Percentiles rank a stretch among this genome's conserved stretches.
These are phyloP conservation scores for Antechinus stuartii DNA, from an alignment of 2,113 vertebrate genomes.

Conservation along the genomic window DNA sequence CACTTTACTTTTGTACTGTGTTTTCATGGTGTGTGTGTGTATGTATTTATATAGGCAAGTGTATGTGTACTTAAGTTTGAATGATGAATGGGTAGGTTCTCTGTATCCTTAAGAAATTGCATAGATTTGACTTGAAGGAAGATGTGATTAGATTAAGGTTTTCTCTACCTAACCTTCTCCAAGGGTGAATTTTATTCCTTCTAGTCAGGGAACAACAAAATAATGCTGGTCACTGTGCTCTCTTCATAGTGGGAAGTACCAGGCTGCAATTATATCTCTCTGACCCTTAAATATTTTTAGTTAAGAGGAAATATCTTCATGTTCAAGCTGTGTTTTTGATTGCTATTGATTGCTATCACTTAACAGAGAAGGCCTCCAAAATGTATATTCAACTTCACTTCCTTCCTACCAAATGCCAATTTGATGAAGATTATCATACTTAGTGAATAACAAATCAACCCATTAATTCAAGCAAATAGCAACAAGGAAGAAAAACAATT, in stretches of 20 bases:
- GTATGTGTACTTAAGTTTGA: too few species aligned
- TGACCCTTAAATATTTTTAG: neutral
- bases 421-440: neutral
- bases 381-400: neutral
- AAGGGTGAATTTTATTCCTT: neutral
- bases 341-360: neutral
- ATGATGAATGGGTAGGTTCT: too few species aligned
- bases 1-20: too few species aligned
- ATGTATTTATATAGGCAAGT: too few species aligned
- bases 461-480: neutral
- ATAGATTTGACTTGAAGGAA: neutral
- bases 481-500: neutral
- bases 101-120: too few species aligned
- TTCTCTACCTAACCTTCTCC: neutral
- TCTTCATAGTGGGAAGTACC: neutral
- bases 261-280: neutral
- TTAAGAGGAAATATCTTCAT: neutral
- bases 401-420: neutral
- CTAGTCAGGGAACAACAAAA: neutral
- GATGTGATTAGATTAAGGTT: neutral
- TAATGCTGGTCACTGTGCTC: neutral
- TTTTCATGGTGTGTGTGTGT: too few species aligned
- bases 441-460: neutral
- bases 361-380: neutral
- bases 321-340: neutral